Evolutionary conservation across 2,797 vertebrate genomes (phyloP), one percentile per base, ranked within the genome.

Genomic region (Manis pentadactyla): DNA sequence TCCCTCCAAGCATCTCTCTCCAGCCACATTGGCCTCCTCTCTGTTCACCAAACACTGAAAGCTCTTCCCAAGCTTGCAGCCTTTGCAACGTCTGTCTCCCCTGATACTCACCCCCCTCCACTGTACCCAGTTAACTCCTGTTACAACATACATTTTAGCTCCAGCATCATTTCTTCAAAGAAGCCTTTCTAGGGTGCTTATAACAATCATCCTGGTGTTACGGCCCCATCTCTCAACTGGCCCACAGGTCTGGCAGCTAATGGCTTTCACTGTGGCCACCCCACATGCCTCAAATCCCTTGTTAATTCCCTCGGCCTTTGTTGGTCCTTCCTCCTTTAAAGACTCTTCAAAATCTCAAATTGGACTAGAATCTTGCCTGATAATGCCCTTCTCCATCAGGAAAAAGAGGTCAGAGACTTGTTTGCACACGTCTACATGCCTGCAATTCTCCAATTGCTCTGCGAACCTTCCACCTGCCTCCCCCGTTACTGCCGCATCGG

Each of bases 61-160:
- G n/a, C 49, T 77, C 31, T 51, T 69, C 29, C 55, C 27, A 7
- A 10, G 31, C n/a, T 68, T 53, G 2, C 0, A 2, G 59, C 14
- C 57, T 75, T 23, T 3, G 18, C 31, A 37, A 7, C 1, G 4
- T 2, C 34, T 1, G 0, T 29, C 59, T 63, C 34, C 57, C 42
- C 8, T 7, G 42, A 39, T 2, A 6, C 17, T 4, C 7, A 0
- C 2, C n/a, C 2, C 0, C 5, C 25, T 31, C 25, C 74, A 29
- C 75, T 13, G 55, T 3, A 13, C 4, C 17, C 46, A 3, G 66
- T 13, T 74, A 29, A 25, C 11, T 7, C 57, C 42, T 23, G 19
- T 2, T 14, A 31, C 81, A 46, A 0, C 5, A 46, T 46, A 23
- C 13, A 37, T 25, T 13, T 51, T 46, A 27, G 46, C 11, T n/a